Evolutionary conservation across 2,888 invertebrate genomes (phyloP), one percentile per base, ranked within the genome.

Genomic region (Ganaspis brasiliensis): DNA sequence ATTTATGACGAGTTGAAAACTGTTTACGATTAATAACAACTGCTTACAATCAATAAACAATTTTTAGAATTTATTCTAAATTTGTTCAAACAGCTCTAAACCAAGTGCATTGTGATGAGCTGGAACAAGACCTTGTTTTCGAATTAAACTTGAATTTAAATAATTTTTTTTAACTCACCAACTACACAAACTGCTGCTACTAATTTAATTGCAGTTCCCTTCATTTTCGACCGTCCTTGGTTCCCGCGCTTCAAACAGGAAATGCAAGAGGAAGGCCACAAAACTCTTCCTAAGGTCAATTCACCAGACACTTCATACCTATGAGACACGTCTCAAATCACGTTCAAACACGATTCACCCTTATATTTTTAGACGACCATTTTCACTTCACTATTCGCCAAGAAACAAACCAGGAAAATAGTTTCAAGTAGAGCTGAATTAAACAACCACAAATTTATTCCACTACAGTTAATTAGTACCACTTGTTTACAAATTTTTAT

Each of bases 161-260:
- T 2, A 19, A 61, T 1, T 24, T n/a, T 37, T 63, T 67, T n/a
- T 14, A 10, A 55, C 72, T 72, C 31, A 72, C 72, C 72, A 26
- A 72, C 31, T 21, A 72, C 6, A 72, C 72, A 72, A 26, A 26
- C 55, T 31, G 55, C 31, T 10, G 49, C 12, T 16, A 26, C n/a
- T 55, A 72, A 72, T 55, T 55, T 16, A 31, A 72, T 52, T 56
- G 37, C 55, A 72, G 72, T 72, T 52, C 35, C 52, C 55, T 24
- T 72, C 72, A 72, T 72, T 55, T 72, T 72, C 31, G 19, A n/a
- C 24, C 24, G 67, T 24, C 67, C 26, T 67, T 67, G 67, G 45
- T 67, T 67, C 24, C 40, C 45, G 45, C 21, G 45, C n/a, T 45
- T 40, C 24, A 24, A 24, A 67, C 24, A 24, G 45, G 45, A 67